Base-by-base conservation (phyloP, 1,140 invertebrate genomes). In the Homarus americanus region DNA sequence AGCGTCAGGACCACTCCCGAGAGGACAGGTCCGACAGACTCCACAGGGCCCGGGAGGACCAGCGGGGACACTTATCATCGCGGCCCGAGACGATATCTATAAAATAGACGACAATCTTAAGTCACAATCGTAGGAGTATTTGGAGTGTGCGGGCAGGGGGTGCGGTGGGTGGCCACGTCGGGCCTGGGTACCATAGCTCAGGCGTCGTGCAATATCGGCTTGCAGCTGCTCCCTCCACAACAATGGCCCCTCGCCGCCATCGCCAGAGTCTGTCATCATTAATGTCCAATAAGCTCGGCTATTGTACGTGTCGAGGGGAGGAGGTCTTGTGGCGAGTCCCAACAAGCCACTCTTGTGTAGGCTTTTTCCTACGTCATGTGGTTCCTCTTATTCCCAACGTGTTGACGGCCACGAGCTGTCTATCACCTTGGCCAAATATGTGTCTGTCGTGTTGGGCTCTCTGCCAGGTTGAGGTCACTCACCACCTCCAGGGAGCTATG, bases 201-300 rank as follows among this genome's bases (percentile, higher is more conserved):
- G 63, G 63, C 3, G n/a, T 28, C 24, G n/a, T 32, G 63, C 63
- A 69, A 69, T 69, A 69, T 69, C 58, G 58, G 58, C 58, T 12
- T 20, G 58, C 58, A 63, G 58, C 58, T 69, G 63, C 9, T 69
- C 63, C 28, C 5, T 32, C 63, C 63, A 69, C 63, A 69, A 69
- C 63, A 69, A 69, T 69, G 63, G 63, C 24, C 63, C n/a, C 0
- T 1, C 63, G 63, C 28, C 63, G 63, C 63, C 28, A 69, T 32
- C 63, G 63, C n/a, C 58, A 9, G 63, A 69, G 63, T 69, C 63
- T 69, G 63, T 69, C 63, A 69, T 69, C 63, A 69, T 69, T 69
- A 69, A 69, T 69, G 63, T 69, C 63, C 63, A 69, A 69, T 69
- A 69, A 69, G 63, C 63, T 12, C 63, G 10, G 63, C 63, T 69